These are phyloP conservation scores for Lagria hirta DNA, from an alignment of 2,888 invertebrate species.

Conservation along the genomic window DNA sequence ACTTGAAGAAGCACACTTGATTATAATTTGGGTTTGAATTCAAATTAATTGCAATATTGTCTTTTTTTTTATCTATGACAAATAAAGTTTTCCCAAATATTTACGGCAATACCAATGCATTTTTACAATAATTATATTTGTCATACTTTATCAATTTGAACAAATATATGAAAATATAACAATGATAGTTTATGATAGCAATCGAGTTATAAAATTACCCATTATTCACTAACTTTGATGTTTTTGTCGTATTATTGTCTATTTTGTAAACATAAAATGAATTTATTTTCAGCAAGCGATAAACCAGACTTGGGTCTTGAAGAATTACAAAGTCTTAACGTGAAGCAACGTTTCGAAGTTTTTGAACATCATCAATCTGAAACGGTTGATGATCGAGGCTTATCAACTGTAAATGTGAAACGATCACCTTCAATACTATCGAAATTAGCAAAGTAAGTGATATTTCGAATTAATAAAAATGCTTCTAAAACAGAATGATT, in stretches of 20 bases:
- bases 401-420: slow-evolving; percentile 59
- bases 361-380: slow-evolving; percentile 65
- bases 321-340: slow-evolving; percentile 77
- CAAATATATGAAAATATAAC: no score
- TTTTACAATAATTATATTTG: no score
- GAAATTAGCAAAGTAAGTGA: slow-evolving; percentile 73
- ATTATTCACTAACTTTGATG: slow-evolving; percentile 3
- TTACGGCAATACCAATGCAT: no score
- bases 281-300: slow-evolving; percentile 75
- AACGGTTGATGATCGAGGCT: slow-evolving; percentile 51
- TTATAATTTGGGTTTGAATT: no score
- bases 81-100: no score
- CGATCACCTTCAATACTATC: slow-evolving; percentile 75
- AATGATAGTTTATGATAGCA: no score
- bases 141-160: no score
- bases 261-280: no score
- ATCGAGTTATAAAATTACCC: no score
- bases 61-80: no score
- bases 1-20: no score
- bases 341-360: slow-evolving; percentile 81
- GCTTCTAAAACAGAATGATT: background rate
- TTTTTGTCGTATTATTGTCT: background rate
- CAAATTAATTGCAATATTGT: no score
- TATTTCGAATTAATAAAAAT: background rate
- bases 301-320: slow-evolving; percentile 84